These are phyloP conservation scores for Etia nguti DNA, from an alignment of 2,113 vertebrate genomes.

Conservation along the genomic window DNA sequence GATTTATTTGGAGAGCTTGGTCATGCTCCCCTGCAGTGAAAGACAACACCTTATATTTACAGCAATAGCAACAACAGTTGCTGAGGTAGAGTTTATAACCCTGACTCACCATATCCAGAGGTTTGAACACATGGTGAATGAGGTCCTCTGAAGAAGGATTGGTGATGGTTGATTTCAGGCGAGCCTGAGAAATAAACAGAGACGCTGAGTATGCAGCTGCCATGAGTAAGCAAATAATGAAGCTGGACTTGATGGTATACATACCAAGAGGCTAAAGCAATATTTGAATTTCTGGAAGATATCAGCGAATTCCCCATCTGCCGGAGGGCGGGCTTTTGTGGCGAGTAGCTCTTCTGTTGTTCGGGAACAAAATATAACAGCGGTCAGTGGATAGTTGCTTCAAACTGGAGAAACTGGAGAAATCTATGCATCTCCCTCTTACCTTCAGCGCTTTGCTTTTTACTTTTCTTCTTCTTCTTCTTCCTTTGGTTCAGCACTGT, in stretches of 20 bases:
- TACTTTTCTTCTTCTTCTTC: constrained; percentile 79
- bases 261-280: constrained; percentile 84
- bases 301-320: constrained; percentile 77
- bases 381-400: not conserved
- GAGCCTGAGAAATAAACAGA: constrained; percentile 66
- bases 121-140: constrained; percentile 82
- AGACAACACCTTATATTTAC: not conserved
- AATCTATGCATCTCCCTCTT: not conserved
- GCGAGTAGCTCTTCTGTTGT: constrained; percentile 78
- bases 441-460: constrained; percentile 71
- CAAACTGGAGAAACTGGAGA: not conserved
- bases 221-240: not conserved
- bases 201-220: not conserved
- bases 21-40: not conserved
- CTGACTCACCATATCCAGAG: constrained; percentile 83
- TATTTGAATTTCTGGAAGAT: constrained; percentile 88
- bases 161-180: constrained; percentile 76
- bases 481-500: constrained; percentile 76
- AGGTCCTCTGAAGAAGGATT: constrained; percentile 82
- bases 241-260: constrained; percentile 20
- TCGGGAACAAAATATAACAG: not conserved
- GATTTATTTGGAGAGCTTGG: not conserved
- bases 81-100: not conserved
- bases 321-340: constrained; percentile 74
- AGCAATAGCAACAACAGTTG: not conserved